These are phyloP conservation scores for Lucifuga dentata DNA, from an alignment of 2,113 vertebrate species.

Conservation along the genomic window DNA sequence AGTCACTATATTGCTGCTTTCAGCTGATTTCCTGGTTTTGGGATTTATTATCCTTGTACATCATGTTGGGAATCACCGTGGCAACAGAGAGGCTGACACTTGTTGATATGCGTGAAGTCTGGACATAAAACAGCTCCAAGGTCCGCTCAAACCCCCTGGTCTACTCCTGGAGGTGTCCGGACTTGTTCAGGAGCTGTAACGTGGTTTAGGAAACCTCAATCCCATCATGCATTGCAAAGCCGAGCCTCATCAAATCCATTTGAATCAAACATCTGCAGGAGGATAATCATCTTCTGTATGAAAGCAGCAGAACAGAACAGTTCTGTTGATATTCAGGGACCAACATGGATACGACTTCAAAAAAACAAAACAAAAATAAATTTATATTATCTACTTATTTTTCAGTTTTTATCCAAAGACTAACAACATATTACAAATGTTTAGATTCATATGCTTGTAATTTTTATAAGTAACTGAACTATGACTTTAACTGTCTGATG, in stretches of 20 bases:
- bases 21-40: conserved; percentile 13
- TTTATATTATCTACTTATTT: too few species aligned
- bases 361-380: too few species aligned
- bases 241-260: neutral
- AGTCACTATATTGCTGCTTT: too few species aligned
- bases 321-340: too few species aligned
- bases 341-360: too few species aligned
- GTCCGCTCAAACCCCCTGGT: conserved; percentile 65
- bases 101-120: conserved; percentile 14
- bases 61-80: conserved; percentile 5
- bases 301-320: neutral
- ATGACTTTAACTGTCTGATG: too few species aligned
- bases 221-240: conserved; percentile 22
- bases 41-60: conserved; percentile 17
- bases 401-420: too few species aligned
- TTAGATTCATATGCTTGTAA: too few species aligned
- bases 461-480: too few species aligned
- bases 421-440: too few species aligned
- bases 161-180: conserved; percentile 63
- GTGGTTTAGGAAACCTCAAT: conserved; percentile 32
- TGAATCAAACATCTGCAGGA: conserved; percentile 1
- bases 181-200: conserved; percentile 51
- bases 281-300: neutral
- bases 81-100: conserved; percentile 28
- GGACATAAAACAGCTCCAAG: conserved; percentile 61